Conservation (phyloP, 2,113 vertebrate species). For the Bubo blakistoni region DNA sequence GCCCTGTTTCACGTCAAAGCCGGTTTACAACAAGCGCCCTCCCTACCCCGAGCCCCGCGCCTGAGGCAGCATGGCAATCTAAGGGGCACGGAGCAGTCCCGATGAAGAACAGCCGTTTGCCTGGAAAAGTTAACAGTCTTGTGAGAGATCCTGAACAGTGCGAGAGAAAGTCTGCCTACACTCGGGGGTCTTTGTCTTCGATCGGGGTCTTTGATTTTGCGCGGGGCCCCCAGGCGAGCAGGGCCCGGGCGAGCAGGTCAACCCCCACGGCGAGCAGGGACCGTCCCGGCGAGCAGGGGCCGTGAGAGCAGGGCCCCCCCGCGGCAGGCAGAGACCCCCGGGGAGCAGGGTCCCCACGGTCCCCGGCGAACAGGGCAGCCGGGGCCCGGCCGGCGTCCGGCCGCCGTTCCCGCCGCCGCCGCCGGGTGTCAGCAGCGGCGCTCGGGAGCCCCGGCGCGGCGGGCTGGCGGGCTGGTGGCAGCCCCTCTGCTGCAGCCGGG, state of each 20-base stretch:
- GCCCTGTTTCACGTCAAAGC: background rate
- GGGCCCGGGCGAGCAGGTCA: too few species aligned
- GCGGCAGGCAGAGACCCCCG: too few species aligned
- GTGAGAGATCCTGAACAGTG: background rate
- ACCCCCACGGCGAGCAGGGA: too few species aligned
- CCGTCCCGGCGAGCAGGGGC: too few species aligned
- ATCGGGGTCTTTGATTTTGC: too few species aligned
- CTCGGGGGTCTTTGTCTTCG: too few species aligned
- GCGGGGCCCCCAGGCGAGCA: too few species aligned
- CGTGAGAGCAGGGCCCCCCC: too few species aligned
- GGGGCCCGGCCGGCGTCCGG: too few species aligned
- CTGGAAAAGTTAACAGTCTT: background rate
- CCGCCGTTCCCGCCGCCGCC: background rate
- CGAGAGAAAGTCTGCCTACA: background rate
- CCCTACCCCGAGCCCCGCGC: background rate
- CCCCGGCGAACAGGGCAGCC: background rate
- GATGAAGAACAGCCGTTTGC: background rate
- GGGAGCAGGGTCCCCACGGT: too few species aligned
- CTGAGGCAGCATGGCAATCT: background rate
- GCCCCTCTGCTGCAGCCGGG: background rate
- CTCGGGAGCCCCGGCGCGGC: background rate
- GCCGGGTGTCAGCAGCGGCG: slow-evolving; percentile 65
- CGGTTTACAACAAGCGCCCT: background rate
- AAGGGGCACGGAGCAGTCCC: background rate
- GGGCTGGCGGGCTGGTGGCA: background rate